Evolutionary conservation across 2,113 vertebrate species (phyloP).

Genomic region (Axis porcinus): DNA sequence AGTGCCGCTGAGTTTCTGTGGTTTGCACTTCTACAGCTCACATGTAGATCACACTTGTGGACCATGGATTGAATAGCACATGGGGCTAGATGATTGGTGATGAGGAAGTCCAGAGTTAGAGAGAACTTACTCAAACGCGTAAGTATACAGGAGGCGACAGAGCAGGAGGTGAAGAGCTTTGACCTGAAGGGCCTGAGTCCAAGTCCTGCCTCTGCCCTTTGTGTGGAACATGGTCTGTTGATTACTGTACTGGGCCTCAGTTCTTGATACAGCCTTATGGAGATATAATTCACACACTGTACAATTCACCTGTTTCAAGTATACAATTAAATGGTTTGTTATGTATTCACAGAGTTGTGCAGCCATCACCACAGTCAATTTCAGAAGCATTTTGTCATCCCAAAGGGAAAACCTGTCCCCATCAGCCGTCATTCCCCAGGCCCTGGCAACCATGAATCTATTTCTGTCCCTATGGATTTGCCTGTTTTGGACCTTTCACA

Average conservation of each 20-base stretch:
- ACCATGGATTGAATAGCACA: accelerated
- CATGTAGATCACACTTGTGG: accelerated
- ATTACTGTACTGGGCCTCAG: too few species aligned
- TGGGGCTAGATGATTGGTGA: neutral
- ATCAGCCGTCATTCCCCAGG: accelerated
- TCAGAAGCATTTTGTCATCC: neutral
- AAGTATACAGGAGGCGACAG: neutral
- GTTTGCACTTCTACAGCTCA: neutral
- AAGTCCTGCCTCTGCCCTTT: neutral
- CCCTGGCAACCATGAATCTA: neutral
- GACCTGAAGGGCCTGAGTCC: neutral
- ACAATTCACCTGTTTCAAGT: neutral
- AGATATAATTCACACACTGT: neutral
- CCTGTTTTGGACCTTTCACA: neutral
- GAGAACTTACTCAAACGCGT: accelerated
- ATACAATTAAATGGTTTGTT: accelerated
- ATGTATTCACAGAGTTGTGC: neutral
- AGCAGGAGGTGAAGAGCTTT: neutral
- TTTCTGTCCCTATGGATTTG: neutral
- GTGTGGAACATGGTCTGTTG: neutral
- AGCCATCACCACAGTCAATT: neutral
- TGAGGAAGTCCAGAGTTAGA: neutral
- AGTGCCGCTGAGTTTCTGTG: neutral
- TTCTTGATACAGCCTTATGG: neutral
- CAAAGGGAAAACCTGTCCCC: neutral